Percentiles rank a stretch among this genome's conserved stretches.
Conservation (phyloP, 2,888 invertebrate genomes). For the Drosophila peninsularis region DNA sequence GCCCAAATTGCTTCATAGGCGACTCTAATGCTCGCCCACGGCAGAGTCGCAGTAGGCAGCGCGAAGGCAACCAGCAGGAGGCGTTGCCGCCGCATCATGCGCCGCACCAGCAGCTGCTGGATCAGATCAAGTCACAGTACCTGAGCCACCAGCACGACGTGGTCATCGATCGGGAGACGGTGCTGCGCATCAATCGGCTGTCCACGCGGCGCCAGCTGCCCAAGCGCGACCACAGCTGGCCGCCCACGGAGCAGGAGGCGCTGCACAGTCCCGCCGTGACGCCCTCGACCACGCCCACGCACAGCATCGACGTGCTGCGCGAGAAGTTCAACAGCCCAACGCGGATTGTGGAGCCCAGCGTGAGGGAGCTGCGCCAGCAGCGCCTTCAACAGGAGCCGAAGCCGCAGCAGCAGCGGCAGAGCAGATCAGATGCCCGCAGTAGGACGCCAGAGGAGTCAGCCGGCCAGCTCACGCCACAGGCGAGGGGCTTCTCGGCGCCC, state of each 20-base stretch:
- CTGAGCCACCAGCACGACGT: constrained; percentile 80
- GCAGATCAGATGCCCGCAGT: not conserved
- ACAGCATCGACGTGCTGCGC: constrained; percentile 80
- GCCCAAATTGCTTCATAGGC: constrained; percentile 24
- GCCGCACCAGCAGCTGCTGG: constrained; percentile 78
- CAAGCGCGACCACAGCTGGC: constrained; percentile 84
- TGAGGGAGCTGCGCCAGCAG: constrained; percentile 51
- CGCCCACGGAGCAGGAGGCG: constrained; percentile 63
- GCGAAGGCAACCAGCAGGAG: constrained; percentile 34
- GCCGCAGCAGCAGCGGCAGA: not conserved
- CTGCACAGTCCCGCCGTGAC: not conserved
- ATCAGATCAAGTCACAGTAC: constrained; percentile 80
- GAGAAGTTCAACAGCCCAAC: constrained; percentile 82
- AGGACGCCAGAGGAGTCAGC: not conserved
- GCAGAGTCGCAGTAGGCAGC: constrained; percentile 81
- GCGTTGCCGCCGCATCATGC: constrained; percentile 57
- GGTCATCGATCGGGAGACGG: constrained; percentile 83
- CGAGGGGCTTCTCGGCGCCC: constrained; percentile 78
- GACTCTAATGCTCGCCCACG: constrained; percentile 60
- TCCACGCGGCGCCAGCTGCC: constrained; percentile 80
- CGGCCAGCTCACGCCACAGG: constrained; percentile 44
- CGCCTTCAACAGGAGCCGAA: constrained; percentile 24
- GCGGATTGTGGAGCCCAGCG: constrained; percentile 65
- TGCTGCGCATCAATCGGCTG: constrained; percentile 84
- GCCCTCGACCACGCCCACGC: constrained; percentile 51